phyloP scores from a whole-genome alignment of 2,797 vertebrate species.

The Erpetoichthys calabaricus region DNA sequence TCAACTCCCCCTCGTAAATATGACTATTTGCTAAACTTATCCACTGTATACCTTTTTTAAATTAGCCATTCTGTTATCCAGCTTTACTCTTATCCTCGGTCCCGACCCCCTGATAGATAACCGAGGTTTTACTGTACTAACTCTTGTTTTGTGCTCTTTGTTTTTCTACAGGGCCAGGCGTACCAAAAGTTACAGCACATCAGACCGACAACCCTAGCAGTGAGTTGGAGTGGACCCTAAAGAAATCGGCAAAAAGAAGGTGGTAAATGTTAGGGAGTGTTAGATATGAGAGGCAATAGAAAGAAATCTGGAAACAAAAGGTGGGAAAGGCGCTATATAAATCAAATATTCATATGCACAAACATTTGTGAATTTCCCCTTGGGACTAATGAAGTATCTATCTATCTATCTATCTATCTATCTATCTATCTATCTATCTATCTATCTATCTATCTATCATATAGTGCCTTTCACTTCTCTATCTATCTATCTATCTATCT shows the following conservation, averaged over 20 bases:
- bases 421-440: too few species aligned
- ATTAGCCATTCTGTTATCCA: too few species aligned
- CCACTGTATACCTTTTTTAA: too few species aligned
- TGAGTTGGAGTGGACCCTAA: slow-evolving; percentile 30
- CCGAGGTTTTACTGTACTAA: neutral
- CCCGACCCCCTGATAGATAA: neutral
- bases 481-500: too few species aligned
- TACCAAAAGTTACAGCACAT: slow-evolving; percentile 61
- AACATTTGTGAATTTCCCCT: neutral
- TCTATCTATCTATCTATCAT: too few species aligned
- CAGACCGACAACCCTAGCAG: slow-evolving; percentile 49
- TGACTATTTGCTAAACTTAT: too few species aligned
- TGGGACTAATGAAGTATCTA: neutral
- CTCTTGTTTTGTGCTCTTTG: slow-evolving; percentile 6
- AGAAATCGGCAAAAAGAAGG: neutral
- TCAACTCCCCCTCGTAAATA: too few species aligned
- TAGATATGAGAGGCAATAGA: too few species aligned
- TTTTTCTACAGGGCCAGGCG: slow-evolving; percentile 47
- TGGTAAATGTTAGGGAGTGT: neutral
- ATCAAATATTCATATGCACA: neutral
- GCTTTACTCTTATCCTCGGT: neutral
- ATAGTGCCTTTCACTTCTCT: too few species aligned
- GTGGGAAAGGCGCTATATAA: neutral
- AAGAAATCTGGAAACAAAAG: too few species aligned
- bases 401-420: too few species aligned